Conservation (phyloP, 2,888 invertebrate genomes). For the Formica aserva region DNA sequence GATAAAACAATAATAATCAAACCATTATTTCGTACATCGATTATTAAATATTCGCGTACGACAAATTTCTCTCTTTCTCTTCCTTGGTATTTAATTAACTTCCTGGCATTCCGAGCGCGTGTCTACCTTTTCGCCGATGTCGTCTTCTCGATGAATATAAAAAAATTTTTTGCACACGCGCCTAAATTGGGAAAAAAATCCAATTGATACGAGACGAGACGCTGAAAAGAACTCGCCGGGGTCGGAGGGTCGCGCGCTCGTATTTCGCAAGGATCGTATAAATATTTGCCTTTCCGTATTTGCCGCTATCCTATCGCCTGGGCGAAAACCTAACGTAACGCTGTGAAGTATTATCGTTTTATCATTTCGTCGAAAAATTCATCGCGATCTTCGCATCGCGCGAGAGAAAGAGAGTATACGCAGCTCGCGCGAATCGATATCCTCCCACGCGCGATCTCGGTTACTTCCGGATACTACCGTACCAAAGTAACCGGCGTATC, state of each 20-base stretch:
- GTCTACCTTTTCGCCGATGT: neutral
- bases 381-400: neutral
- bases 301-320: conserved; percentile 17
- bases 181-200: conserved; percentile 9
- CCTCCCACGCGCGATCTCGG: neutral
- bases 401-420: neutral
- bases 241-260: conserved; percentile 11
- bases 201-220: neutral
- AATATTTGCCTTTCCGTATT: conserved; percentile 48
- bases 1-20: conserved; percentile 63
- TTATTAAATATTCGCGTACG: conserved; percentile 19
- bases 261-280: conserved; percentile 51
- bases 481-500: conserved; percentile 21
- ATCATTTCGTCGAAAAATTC: conserved; percentile 39
- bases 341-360: conserved; percentile 47
- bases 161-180: neutral
- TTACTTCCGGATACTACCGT: neutral
- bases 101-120: neutral
- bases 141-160: conserved; percentile 14
- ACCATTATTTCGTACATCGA: conserved; percentile 66
- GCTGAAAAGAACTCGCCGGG: neutral
- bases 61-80: neutral
- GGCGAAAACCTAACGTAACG: conserved; percentile 49
- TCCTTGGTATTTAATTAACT: conserved; percentile 49
- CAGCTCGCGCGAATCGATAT: conserved; percentile 33